These are phyloP conservation scores for Procavia capensis DNA, from an alignment of 2,113 vertebrate genomes.

Conservation along the genomic window DNA sequence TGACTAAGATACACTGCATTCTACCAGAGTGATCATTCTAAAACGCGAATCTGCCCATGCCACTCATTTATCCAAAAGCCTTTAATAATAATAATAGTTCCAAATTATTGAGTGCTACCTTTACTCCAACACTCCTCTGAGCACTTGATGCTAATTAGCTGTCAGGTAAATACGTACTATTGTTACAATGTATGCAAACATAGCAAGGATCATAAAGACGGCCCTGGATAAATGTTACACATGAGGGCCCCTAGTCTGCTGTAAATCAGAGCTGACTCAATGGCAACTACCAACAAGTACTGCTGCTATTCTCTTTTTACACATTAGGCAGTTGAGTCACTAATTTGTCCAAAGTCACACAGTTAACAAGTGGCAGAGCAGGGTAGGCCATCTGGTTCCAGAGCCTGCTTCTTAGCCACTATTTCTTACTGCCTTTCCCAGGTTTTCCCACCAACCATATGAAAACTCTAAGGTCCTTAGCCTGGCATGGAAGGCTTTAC, in stretches of 20 bases:
- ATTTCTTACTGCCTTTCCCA: not conserved
- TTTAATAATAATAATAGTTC: not conserved
- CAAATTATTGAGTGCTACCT: not conserved
- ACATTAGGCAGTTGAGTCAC: constrained; percentile 5
- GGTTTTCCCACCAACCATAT: not conserved
- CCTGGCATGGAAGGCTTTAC: not conserved
- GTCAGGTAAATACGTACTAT: not conserved
- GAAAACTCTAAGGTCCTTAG: not conserved
- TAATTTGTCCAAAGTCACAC: not conserved
- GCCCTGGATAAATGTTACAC: too few relatives aligned
- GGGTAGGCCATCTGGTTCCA: not conserved
- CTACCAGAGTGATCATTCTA: not conserved
- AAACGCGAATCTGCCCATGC: not conserved
- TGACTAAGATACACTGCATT: too few relatives aligned
- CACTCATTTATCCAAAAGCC: not conserved
- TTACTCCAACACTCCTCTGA: not conserved
- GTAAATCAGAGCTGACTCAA: too few relatives aligned
- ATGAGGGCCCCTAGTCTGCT: too few relatives aligned
- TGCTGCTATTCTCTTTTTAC: not conserved
- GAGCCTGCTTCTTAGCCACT: not conserved
- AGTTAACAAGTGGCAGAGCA: not conserved
- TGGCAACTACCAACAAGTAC: too few relatives aligned
- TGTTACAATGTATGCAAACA: not conserved
- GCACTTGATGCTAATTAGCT: not conserved
- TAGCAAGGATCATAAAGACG: too few relatives aligned